phyloP scores from a whole-genome alignment of 2,797 vertebrate species.

The Echiichthys vipera region DNA sequence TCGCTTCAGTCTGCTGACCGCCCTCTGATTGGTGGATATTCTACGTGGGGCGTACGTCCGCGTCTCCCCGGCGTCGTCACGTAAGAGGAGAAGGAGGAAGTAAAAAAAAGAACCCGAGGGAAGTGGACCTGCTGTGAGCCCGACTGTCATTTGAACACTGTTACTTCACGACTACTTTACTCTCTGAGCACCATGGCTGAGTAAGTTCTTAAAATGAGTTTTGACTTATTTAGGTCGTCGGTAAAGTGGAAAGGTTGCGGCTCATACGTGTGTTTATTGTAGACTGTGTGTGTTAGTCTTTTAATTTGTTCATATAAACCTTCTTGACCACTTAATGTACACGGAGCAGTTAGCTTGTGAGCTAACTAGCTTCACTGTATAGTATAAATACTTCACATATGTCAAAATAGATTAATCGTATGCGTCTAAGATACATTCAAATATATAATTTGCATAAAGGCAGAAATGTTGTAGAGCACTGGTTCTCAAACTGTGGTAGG shows the following conservation, averaged over 20 bases:
- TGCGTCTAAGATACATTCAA: background rate
- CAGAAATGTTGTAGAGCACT: too few species aligned
- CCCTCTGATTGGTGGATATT: slow-evolving; percentile 57
- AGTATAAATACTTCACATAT: too few species aligned
- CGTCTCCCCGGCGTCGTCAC: background rate
- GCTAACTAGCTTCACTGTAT: slow-evolving; percentile 24
- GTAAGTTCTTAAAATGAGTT: slow-evolving; percentile 71
- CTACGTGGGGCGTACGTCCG: background rate
- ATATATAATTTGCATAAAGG: background rate
- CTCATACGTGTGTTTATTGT: background rate
- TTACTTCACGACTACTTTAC: slow-evolving; percentile 13
- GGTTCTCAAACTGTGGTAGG: too few species aligned
- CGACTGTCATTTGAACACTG: slow-evolving; percentile 40
- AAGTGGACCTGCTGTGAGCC: background rate
- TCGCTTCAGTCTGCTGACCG: background rate
- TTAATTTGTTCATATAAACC: background rate
- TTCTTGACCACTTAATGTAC: background rate
- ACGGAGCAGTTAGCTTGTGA: slow-evolving; percentile 26
- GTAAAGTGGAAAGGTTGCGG: accelerated
- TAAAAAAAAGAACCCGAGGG: slow-evolving; percentile 19
- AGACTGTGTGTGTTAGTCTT: background rate
- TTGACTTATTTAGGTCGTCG: background rate
- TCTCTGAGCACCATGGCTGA: slow-evolving; percentile 76
- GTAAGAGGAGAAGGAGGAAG: slow-evolving; percentile 78
- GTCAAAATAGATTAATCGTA: background rate